phyloP scores from a whole-genome alignment of 2,113 vertebrate species.

The Salvelinus fontinalis region DNA sequence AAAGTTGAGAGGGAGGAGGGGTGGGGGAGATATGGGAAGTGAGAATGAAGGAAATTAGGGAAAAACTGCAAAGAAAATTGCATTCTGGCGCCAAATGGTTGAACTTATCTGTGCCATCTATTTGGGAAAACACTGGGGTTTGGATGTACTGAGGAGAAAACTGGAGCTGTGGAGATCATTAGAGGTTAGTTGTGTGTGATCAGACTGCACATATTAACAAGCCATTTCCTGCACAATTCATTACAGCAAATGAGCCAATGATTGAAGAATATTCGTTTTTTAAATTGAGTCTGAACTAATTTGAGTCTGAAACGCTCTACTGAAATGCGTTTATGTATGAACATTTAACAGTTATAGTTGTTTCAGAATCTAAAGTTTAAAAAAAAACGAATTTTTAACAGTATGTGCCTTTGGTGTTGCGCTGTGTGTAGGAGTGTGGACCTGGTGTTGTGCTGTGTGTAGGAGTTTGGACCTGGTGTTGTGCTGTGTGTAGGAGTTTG shows the following conservation, averaged over 20 bases:
- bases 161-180: neutral
- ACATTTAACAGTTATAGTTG: slow-evolving; percentile 7
- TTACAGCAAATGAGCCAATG: slow-evolving; percentile 38
- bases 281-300: slow-evolving; percentile 6
- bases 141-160: slow-evolving; percentile 39
- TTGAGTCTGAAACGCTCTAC: slow-evolving; percentile 12
- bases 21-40: neutral
- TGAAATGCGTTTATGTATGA: neutral
- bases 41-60: neutral
- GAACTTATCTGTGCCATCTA: slow-evolving; percentile 35
- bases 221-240: neutral
- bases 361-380: neutral
- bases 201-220: too few species aligned
- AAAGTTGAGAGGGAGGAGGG: too few species aligned
- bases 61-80: slow-evolving; percentile 33
- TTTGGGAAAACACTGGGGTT: slow-evolving; percentile 28
- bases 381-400: neutral
- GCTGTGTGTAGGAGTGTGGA: slow-evolving; percentile 1
- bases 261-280: slow-evolving; percentile 29
- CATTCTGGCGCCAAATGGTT: slow-evolving; percentile 29
- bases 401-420: neutral
- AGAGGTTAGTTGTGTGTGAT: neutral
- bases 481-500: too few species aligned
- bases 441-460: neutral
- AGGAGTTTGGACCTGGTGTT: too few species aligned